phyloP scores from a whole-genome alignment of 2,797 vertebrate genomes.

The Danio kyathit region DNA sequence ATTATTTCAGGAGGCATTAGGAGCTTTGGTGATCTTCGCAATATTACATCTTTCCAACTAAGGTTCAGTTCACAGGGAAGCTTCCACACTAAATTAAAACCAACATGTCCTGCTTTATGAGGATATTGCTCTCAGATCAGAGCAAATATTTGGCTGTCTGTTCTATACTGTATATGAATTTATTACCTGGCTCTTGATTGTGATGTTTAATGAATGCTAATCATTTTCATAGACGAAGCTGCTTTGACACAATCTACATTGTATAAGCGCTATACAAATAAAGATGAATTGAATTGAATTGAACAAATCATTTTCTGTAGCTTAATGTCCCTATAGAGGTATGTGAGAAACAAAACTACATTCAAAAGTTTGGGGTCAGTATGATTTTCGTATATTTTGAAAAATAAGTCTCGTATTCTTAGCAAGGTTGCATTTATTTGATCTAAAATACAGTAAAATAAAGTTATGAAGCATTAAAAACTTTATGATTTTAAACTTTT shows the following conservation, averaged over 20 bases:
- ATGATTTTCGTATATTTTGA: neutral
- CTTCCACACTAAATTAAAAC: slow-evolving; percentile 7
- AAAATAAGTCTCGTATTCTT: neutral
- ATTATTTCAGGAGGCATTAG: slow-evolving; percentile 6
- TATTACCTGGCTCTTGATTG: neutral
- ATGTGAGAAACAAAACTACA: neutral
- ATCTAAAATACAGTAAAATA: neutral
- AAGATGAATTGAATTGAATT: too few relatives aligned
- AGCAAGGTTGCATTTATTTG: neutral
- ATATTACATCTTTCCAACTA: slow-evolving; percentile 5
- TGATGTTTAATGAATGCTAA: neutral
- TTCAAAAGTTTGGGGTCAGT: neutral
- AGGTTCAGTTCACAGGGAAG: neutral
- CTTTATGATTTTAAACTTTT: too few relatives aligned
- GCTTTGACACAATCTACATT: too few relatives aligned
- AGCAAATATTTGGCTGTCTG: neutral
- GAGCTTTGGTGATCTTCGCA: slow-evolving; percentile 16
- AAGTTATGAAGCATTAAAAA: neutral
- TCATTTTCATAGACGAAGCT: neutral
- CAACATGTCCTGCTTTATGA: neutral
- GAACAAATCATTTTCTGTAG: neutral
- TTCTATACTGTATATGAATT: neutral
- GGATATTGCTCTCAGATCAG: neutral
- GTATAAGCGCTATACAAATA: too few relatives aligned
- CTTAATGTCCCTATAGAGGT: neutral